Base-by-base conservation (phyloP, 2,888 invertebrate genomes). In the Pantelozetes paolii region DNA sequence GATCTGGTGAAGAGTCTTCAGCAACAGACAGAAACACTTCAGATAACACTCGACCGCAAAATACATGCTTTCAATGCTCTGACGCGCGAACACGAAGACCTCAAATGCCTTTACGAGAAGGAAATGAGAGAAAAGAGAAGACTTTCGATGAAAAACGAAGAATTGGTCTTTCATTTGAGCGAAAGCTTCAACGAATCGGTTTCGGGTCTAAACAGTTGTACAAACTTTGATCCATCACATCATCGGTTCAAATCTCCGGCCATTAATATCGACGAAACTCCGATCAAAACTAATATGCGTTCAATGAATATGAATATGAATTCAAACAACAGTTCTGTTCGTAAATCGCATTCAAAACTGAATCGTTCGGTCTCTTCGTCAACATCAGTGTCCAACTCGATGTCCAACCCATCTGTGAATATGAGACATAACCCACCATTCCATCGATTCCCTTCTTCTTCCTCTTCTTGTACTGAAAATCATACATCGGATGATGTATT, bases 121-220 rank as follows among this genome's bases (percentile, higher is more conserved):
- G 67, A 67, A 23, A 67, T 67, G 67, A 15, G 67, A 15, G 67
- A 67, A 67, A 67, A 67, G 42, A 40, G 67, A 6, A 40, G 67
- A 42, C 67, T 67, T 67, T 67, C 67, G 8, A 67, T 67, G 67
- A 67, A 67, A 20, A 67, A 67, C 32, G 67, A 67, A 67, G 67
- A 67, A 42, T n/a, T 67, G 40, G 42, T 36, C 32, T 67, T 42
- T 42, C 67, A 67, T 67, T 42, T 67, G 26, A 67, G 40, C 13
- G 67, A 67, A 42, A 67, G 40, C 13, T 40, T 40, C 32, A 40
- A 67, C 13, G 62, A 62, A n/a, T 62, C 62, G 23, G 26, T 54
- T 26, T 26, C 54, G 26, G 23, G 26, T 20, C 54, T 26, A 8
- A 67, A 67, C 26, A 26, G 30, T 40, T 42, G 67, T 67, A 2